These are phyloP conservation scores for Bembecia ichneumoniformis DNA, from an alignment of 2,888 invertebrate genomes.

Conservation along the genomic window DNA sequence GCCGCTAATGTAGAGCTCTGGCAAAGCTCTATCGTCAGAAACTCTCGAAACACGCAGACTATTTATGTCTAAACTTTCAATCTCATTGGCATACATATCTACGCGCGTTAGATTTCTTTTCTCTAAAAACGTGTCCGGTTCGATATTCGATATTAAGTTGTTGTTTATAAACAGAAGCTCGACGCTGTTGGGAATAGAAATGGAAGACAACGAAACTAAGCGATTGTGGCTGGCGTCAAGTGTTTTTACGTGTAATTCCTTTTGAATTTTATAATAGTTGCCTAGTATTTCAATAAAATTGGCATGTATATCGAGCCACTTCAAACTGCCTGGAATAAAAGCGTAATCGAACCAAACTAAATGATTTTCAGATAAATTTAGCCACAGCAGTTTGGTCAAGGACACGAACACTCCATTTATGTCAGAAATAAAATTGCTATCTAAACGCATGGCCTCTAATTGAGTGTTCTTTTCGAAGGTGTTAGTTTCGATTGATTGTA, in stretches of 20 bases:
- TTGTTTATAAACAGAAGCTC: constrained; percentile 91
- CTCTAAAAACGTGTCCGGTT: constrained; percentile 87
- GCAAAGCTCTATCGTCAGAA: constrained; percentile 78
- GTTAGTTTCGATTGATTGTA: constrained; percentile 86
- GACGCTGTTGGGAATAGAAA: constrained; percentile 89
- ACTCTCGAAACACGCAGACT: constrained; percentile 82
- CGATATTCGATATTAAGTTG: constrained; percentile 85
- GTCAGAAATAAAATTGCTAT: constrained; percentile 89
- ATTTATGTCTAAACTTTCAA: constrained; percentile 86
- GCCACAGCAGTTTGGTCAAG: constrained; percentile 84
- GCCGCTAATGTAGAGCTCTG: constrained; percentile 91
- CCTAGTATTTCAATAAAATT: constrained; percentile 89
- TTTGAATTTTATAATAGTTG: constrained; percentile 89
- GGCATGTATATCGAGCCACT: constrained; percentile 91
- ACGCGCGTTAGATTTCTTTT: constrained; percentile 87
- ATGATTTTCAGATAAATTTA: constrained; percentile 92
- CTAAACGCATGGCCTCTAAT: constrained; percentile 89
- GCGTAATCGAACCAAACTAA: constrained; percentile 95
- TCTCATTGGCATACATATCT: constrained; percentile 90
- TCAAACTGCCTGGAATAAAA: constrained; percentile 87
- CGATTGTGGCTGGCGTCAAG: constrained; percentile 92
- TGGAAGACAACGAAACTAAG: constrained; percentile 82
- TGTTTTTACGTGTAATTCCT: constrained; percentile 83
- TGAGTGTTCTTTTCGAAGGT: constrained; percentile 87
- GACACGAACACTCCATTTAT: constrained; percentile 92